Percentiles rank a stretch among this genome's conserved stretches.
phyloP scores from a whole-genome alignment of 1,140 invertebrate genomes.

The Drosophila pachea region DNA sequence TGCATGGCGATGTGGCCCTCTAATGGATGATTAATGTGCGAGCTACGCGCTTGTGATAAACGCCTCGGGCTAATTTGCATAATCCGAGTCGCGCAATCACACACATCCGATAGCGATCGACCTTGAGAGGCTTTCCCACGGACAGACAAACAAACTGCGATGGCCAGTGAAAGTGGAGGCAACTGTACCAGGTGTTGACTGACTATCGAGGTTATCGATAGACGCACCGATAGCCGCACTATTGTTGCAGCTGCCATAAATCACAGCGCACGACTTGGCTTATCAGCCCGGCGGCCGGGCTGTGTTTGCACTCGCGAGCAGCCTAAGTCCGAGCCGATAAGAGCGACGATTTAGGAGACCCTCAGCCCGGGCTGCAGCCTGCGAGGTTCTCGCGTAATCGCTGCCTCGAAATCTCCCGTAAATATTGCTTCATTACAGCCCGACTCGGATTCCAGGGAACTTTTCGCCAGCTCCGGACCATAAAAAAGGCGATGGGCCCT shows the following conservation, averaged over 20 bases:
- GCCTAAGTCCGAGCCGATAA: constrained; percentile 45
- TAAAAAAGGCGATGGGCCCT: constrained; percentile 39
- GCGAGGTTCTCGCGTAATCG: constrained; percentile 44
- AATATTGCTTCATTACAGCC: constrained; percentile 72
- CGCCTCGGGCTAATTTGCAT: constrained; percentile 63
- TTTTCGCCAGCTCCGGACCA: constrained; percentile 41
- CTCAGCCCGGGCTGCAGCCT: constrained; percentile 19
- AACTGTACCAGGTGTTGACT: constrained; percentile 32
- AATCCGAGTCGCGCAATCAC: constrained; percentile 56
- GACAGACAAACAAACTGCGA: constrained; percentile 4
- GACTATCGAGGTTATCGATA: constrained; percentile 21
- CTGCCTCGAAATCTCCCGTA: constrained; percentile 61
- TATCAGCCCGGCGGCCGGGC: constrained; percentile 49
- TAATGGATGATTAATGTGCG: constrained; percentile 71
- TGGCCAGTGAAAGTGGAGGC: neutral
- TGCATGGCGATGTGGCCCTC: constrained; percentile 44
- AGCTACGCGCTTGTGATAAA: constrained; percentile 65
- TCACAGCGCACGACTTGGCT: constrained; percentile 49
- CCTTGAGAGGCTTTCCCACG: constrained; percentile 29
- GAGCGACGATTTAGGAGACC: constrained; percentile 40
- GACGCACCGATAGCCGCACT: constrained; percentile 28
- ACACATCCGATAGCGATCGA: constrained; percentile 35
- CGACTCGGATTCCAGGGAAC: constrained; percentile 54
- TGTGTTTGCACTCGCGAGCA: constrained; percentile 34
- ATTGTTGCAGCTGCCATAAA: constrained; percentile 66